Conservation (phyloP, 2,113 vertebrate genomes). For the Prolemur simus region DNA sequence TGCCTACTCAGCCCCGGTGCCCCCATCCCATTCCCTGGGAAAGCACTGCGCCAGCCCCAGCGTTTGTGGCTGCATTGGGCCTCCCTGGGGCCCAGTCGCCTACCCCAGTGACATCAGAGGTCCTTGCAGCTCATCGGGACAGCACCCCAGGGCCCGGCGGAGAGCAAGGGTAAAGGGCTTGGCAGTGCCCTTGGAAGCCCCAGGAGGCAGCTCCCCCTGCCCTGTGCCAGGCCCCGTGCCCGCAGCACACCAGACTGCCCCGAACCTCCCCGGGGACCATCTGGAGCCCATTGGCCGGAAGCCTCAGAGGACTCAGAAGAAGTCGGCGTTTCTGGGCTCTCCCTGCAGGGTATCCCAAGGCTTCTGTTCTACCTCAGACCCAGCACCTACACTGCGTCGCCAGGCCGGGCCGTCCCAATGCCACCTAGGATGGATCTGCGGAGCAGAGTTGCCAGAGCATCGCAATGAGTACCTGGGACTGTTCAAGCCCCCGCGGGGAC, state of each 20-base stretch:
- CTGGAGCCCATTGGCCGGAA: fast-evolving
- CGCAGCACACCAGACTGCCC: background rate
- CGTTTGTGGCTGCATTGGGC: fast-evolving
- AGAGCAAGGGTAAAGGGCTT: background rate
- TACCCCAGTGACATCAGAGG: fast-evolving
- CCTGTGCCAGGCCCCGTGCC: background rate
- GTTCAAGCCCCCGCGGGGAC: background rate
- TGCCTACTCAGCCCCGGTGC: background rate
- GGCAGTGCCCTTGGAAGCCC: background rate
- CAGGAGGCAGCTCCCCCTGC: background rate
- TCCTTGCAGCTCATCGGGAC: background rate
- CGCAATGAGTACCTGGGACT: fast-evolving
- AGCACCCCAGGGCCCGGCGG: background rate
- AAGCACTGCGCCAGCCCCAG: fast-evolving
- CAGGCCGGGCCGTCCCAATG: background rate
- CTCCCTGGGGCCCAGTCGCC: background rate
- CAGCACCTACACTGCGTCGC: fast-evolving
- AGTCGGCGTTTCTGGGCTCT: background rate
- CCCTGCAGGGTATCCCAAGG: background rate
- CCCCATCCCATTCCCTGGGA: background rate
- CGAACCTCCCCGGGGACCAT: fast-evolving
- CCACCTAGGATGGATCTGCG: fast-evolving
- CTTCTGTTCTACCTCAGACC: background rate
- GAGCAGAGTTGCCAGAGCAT: background rate
- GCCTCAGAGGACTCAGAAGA: background rate